Evolutionary conservation across 2,888 invertebrate genomes (phyloP).

Genomic region (Drosophila quasianomalipes): DNA sequence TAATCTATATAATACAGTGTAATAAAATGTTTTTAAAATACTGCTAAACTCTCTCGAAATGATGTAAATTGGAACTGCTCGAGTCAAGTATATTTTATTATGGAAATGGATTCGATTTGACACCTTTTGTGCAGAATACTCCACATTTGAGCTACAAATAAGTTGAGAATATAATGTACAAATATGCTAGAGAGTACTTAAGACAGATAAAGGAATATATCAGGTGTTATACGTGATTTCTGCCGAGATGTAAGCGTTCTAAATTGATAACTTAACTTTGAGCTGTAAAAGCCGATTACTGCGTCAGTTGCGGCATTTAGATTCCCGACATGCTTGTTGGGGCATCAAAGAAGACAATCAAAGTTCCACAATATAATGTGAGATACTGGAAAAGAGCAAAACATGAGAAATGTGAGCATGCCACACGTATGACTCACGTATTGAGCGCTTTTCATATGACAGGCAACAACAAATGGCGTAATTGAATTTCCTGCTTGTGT

Average conservation of each 20-base stretch:
- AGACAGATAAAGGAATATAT: background rate
- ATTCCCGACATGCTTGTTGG: background rate
- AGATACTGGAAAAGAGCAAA: background rate
- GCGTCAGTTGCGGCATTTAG: background rate
- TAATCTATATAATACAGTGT: background rate
- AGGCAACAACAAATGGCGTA: constrained; percentile 58
- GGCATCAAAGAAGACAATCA: constrained; percentile 19
- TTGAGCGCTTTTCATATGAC: constrained; percentile 43
- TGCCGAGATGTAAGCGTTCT: background rate
- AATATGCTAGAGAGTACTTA: background rate
- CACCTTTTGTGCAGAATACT: no score
- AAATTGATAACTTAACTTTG: background rate
- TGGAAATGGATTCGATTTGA: background rate
- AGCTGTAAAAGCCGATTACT: background rate
- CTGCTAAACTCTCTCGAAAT: background rate
- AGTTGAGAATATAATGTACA: background rate
- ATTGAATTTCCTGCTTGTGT: constrained; percentile 58
- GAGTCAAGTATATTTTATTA: background rate
- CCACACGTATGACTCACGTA: constrained; percentile 18
- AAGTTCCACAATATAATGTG: constrained; percentile 4
- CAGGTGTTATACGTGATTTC: background rate
- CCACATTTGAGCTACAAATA: background rate
- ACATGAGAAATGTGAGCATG: background rate
- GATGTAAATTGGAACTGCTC: background rate
- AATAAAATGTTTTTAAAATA: background rate